phyloP scores from a whole-genome alignment of 2,113 vertebrate species.

The Donacobius atricapilla region DNA sequence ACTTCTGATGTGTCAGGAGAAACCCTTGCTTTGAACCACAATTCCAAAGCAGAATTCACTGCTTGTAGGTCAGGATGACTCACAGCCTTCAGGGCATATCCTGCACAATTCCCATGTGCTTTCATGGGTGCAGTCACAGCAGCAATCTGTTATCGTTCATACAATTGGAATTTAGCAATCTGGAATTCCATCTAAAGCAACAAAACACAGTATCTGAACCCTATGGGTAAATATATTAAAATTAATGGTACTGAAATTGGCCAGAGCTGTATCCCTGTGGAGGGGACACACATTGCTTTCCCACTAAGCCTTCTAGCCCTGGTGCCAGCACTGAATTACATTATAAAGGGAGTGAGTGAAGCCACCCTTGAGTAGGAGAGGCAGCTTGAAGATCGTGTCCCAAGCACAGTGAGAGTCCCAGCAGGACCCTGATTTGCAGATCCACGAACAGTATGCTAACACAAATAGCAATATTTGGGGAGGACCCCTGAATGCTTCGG shows the following conservation, averaged over 20 bases:
- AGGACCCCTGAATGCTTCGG: neutral
- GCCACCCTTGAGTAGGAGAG: neutral
- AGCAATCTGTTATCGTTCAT: conserved; percentile 58
- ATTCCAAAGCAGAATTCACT: conserved; percentile 36
- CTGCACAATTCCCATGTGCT: neutral
- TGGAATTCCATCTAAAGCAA: conserved; percentile 55
- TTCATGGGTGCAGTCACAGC: conserved; percentile 22
- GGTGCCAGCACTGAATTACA: neutral
- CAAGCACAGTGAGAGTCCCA: neutral
- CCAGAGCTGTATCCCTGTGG: neutral
- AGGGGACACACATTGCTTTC: neutral
- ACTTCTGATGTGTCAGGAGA: neutral
- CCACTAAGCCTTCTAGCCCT: neutral
- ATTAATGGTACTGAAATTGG: conserved; percentile 20
- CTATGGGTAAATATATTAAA: conserved; percentile 34
- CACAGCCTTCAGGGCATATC: conserved; percentile 9
- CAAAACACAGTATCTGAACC: conserved; percentile 25
- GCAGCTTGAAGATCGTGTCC: neutral
- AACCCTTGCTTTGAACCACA: neutral
- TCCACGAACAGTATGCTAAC: neutral
- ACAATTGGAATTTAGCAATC: conserved; percentile 44
- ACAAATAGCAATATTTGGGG: neutral
- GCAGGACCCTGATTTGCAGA: neutral
- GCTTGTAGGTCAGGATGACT: conserved; percentile 35
- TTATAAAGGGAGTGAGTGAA: neutral